Base-by-base conservation (phyloP, 2,797 vertebrate species). In the Tapera naevia region DNA sequence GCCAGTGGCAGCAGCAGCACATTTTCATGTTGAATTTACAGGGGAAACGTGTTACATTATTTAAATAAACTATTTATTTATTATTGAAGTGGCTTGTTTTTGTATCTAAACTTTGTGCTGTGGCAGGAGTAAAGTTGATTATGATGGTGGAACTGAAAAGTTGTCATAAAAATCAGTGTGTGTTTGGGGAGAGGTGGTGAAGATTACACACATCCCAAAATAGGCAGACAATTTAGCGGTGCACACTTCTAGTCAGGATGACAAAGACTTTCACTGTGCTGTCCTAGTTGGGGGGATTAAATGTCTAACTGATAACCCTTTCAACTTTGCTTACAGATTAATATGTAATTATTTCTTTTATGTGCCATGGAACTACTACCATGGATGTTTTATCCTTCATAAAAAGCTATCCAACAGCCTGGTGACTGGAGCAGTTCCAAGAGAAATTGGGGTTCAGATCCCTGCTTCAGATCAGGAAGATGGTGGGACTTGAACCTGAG, bases 281-380 rank as follows among this genome's bases (percentile, higher is more conserved):
- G 17, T 64, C 51, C 41, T 48, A 65, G 51, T 45, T 93, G 79
- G 81, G 13, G 25, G 66, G 82, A 69, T 93, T 89, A 89, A 91
- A 86, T 33, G 19, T 25, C 54, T 71, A 85, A 22, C 50, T 91
- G 16, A 66, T 88, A 85, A 89, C 72, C 51, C 60, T 69, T 94
- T 86, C 76, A 57, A 76, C 70, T 86, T 76, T 88, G 48, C 28
- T 91, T 91, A 70, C 43, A 80, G 72, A 32, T 91, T 88, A 79
- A 67, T 71, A 71, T 13, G 25, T 57, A 91, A 72, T 88, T 65
- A 89, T 66, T 85, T 86, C 17, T 61, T 88, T 54, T 83, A 54
- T 46, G 35, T 37, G 17, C 43, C 37, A 23, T 35, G 50, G 72
- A 87, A 62, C 16, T 86, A 65, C 32, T 76, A 43, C 60, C n/a